Percentiles rank a stretch among this genome's conserved stretches.
Evolutionary conservation across 2,797 vertebrate genomes (phyloP).

Genomic region (Peromyscus aztecus): DNA sequence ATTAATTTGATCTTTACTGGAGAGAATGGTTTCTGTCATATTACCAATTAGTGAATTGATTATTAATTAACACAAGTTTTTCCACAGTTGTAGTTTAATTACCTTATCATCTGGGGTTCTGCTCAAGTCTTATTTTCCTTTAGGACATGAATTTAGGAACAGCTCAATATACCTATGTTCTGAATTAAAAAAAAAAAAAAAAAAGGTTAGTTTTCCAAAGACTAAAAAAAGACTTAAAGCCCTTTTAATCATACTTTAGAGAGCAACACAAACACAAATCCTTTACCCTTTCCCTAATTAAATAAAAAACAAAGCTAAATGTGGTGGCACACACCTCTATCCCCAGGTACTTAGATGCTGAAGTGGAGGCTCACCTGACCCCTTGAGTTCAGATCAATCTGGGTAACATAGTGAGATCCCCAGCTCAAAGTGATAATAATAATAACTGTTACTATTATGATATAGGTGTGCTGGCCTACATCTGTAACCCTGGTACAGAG

Average conservation of each 20-base stretch:
- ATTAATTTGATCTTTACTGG: constrained; percentile 23
- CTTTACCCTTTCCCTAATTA: not conserved
- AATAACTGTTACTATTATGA: too few species aligned
- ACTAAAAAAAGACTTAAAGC: constrained; percentile 8
- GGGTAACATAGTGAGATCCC: not conserved
- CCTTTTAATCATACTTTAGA: constrained; percentile 28
- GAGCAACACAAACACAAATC: constrained; percentile 37
- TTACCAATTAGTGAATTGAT: constrained; percentile 22
- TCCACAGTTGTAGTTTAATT: constrained; percentile 41
- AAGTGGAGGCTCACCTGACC: not conserved
- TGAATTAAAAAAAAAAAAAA: constrained; percentile 78
- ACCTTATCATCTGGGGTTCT: constrained; percentile 67
- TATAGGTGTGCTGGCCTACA: too few species aligned
- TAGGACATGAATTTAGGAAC: constrained; percentile 92
- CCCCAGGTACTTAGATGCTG: not conserved
- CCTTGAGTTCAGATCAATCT: not conserved
- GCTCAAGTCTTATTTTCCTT: constrained; percentile 78
- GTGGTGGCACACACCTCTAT: not conserved
- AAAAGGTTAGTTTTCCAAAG: not conserved
- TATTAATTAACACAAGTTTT: constrained; percentile 54
- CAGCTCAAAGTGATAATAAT: not conserved
- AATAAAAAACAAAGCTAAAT: not conserved
- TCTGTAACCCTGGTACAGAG: not conserved
- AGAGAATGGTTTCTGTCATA: not conserved
- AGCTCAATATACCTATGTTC: constrained; percentile 93